Base-by-base conservation (phyloP, 1,140 invertebrate genomes). In the Neuroterus valhalla region DNA sequence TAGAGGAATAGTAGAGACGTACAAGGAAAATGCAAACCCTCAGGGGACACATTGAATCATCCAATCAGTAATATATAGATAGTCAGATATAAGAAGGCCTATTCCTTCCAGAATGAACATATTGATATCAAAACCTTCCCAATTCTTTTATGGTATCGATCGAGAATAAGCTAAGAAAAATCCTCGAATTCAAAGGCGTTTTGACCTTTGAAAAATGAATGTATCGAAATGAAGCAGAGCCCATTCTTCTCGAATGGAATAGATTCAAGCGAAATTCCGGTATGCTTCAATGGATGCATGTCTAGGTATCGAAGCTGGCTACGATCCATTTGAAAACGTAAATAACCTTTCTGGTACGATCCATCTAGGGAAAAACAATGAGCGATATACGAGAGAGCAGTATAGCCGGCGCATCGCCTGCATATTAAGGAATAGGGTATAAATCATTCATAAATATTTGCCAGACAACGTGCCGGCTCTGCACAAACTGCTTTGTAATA, bases 401-500 rank as follows among this genome's bases (percentile, higher is more conserved):
- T 48, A 5, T 48, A 48, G 46, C 46, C 17, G 46, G 15, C n/a
- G n/a, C 6, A 15, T 38, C 31, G 31, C 31, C 17, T 48, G 46
- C n/a, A 17, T 48, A 48, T n/a, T 48, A 19, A 48, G 17, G 46
- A 48, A 45, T 15, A 17, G n/a, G n/a, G 17, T n/a, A 48, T 48
- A 48, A 48, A 48, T 48, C 46, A 48, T n/a, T 48, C 17, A 48
- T 48, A 17, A 48, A 17, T 48, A 48, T 48, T 48, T 48, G 46
- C 46, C 46, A 48, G 17, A 48, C 46, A 48, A n/a, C 46, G n/a
- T n/a, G 46, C 17, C 6, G 17, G 10, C 46, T 15, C n/a, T 46
- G n/a, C 12, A 15, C 8, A 48, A 48, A 48, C 4, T 48, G 6
- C 15, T 48, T 48, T 2, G 17, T 3, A 48, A 48, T 17, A 48